These are phyloP conservation scores for Sarcophaga caerulescens DNA, from an alignment of 2,888 invertebrate genomes.

Conservation along the genomic window DNA sequence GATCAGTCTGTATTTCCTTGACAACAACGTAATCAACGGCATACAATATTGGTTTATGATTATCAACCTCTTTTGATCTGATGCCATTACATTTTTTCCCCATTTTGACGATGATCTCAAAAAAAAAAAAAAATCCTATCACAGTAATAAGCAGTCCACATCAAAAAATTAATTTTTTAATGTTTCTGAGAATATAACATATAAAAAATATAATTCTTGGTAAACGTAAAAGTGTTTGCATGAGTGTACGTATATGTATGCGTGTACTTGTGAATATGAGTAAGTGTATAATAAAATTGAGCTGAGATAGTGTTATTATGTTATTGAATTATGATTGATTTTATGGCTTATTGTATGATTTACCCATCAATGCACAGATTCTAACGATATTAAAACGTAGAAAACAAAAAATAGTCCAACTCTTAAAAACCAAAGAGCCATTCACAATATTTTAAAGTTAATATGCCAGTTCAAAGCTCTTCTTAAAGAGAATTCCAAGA, in stretches of 20 bases:
- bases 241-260: background rate
- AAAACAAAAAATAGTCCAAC: background rate
- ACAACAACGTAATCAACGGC: no score
- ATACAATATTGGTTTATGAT: no score
- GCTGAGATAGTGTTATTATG: constrained; percentile 42
- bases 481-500: background rate
- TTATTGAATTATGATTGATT: constrained; percentile 63
- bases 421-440: background rate
- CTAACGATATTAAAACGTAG: constrained; percentile 17
- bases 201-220: background rate
- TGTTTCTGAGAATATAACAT: background rate
- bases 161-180: background rate
- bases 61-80: no score
- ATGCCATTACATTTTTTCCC: no score
- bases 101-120: no score
- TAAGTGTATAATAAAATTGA: background rate
- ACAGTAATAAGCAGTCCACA: background rate
- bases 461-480: constrained; percentile 26
- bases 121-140: no score
- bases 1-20: no score
- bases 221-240: background rate
- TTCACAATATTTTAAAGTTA: no score
- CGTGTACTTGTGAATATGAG: background rate
- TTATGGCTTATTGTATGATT: constrained; percentile 59
- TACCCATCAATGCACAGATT: constrained; percentile 59